Conservation (phyloP, 2,888 invertebrate genomes). For the Podotricha telesiphe region DNA sequence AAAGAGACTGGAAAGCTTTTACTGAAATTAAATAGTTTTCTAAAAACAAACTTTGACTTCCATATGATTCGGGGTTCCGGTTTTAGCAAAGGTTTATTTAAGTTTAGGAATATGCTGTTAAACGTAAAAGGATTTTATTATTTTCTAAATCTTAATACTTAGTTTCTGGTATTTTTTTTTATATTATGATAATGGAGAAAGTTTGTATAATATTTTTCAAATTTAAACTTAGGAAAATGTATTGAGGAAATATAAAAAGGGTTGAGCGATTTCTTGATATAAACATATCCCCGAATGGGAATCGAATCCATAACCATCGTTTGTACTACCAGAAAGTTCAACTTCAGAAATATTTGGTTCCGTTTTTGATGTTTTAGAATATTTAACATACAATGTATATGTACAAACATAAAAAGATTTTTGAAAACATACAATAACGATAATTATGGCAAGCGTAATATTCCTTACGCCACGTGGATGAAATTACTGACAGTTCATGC, state of each 20-base stretch:
- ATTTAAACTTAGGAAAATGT: too few species aligned
- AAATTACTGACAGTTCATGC: constrained; percentile 13
- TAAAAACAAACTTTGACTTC: constrained; percentile 18
- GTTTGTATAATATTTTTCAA: too few species aligned
- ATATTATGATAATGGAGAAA: too few species aligned
- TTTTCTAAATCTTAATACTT: neutral
- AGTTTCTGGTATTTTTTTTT: too few species aligned
- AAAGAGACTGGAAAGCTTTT: constrained; percentile 21
- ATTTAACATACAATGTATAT: too few species aligned
- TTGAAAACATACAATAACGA: neutral
- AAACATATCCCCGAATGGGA: too few species aligned
- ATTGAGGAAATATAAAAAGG: too few species aligned
- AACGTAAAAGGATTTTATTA: constrained; percentile 12
- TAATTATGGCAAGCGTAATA: neutral
- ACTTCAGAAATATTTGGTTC: too few species aligned
- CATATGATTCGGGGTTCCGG: constrained; percentile 2
- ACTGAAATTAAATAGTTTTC: constrained; percentile 22
- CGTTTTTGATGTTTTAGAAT: too few species aligned
- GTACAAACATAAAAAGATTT: neutral
- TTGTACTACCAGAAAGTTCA: too few species aligned
- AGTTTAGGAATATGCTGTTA: neutral
- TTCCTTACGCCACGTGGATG: neutral
- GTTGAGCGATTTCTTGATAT: too few species aligned
- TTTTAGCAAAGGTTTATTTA: constrained; percentile 15
- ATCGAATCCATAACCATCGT: too few species aligned